Conservation (phyloP, 2,797 vertebrate species). For the Bradypus variegatus region DNA sequence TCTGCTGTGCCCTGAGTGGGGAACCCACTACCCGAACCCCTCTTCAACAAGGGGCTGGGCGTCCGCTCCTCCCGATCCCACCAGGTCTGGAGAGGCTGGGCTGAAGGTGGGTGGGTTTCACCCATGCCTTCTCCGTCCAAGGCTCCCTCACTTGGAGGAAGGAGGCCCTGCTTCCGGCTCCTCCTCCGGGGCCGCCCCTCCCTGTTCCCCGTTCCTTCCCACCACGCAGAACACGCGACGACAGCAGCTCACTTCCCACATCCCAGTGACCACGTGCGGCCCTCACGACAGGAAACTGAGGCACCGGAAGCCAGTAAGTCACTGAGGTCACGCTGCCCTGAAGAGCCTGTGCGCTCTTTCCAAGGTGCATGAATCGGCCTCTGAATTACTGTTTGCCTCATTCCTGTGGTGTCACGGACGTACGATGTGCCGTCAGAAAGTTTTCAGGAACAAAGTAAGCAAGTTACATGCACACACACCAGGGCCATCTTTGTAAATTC, state of each 20-base stretch:
- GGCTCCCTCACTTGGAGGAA: not conserved
- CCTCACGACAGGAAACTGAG: not conserved
- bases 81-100: not conserved
- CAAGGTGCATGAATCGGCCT: not conserved
- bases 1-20: not conserved
- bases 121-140: not conserved
- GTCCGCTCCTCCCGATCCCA: not conserved
- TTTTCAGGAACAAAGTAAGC: slow-evolving; percentile 19
- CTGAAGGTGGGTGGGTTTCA: not conserved
- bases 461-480: not conserved
- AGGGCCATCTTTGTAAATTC: not conserved
- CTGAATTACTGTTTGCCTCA: not conserved
- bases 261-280: too few relatives aligned
- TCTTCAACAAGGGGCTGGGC: not conserved
- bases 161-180: not conserved
- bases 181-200: not conserved
- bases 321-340: not conserved
- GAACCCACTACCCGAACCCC: not conserved
- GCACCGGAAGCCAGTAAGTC: not conserved
- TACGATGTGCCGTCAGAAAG: not conserved
- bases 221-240: not conserved
- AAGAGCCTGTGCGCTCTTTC: too few relatives aligned
- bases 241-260: too few relatives aligned
- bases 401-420: not conserved
- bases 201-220: not conserved